Evolutionary conservation across 2,113 vertebrate species (phyloP).

Genomic region (Orcinus orca): DNA sequence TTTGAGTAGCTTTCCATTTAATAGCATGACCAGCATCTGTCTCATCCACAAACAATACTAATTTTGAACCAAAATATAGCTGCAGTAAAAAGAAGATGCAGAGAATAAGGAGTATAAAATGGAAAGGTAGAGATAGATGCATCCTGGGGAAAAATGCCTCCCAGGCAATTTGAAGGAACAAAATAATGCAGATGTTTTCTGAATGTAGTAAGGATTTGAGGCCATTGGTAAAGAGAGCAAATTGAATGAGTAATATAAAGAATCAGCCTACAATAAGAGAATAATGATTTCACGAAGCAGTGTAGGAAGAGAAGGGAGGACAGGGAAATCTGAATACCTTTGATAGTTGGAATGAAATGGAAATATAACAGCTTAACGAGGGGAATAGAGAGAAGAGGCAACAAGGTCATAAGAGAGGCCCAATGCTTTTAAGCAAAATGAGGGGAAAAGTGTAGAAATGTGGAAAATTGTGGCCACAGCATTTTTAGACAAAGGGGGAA

Average conservation of each 20-base stretch:
- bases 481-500: neutral
- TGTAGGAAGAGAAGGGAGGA: constrained; percentile 41
- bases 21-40: neutral
- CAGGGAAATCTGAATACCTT: constrained; percentile 68
- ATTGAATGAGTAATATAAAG: neutral
- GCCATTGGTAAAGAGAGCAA: constrained; percentile 36
- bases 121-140: neutral
- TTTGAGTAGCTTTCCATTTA: neutral
- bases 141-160: neutral
- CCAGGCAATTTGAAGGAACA: constrained; percentile 30
- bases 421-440: constrained; percentile 16
- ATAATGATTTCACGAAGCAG: constrained; percentile 51
- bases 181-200: constrained; percentile 47
- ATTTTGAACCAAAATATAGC: neutral
- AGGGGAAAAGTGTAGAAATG: constrained; percentile 21
- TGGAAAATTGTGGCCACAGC: neutral
- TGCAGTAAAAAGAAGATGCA: neutral
- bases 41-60: neutral
- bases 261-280: constrained; percentile 35
- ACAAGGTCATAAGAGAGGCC: constrained; percentile 1
- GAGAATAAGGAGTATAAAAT: constrained; percentile 2
- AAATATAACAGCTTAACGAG: constrained; percentile 68
- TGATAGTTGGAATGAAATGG: constrained; percentile 67
- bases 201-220: neutral
- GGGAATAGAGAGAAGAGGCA: constrained; percentile 54